Percentiles rank a stretch among this genome's conserved stretches.
Conservation (phyloP, 1,140 invertebrate genomes). For the Chlorops oryzae region DNA sequence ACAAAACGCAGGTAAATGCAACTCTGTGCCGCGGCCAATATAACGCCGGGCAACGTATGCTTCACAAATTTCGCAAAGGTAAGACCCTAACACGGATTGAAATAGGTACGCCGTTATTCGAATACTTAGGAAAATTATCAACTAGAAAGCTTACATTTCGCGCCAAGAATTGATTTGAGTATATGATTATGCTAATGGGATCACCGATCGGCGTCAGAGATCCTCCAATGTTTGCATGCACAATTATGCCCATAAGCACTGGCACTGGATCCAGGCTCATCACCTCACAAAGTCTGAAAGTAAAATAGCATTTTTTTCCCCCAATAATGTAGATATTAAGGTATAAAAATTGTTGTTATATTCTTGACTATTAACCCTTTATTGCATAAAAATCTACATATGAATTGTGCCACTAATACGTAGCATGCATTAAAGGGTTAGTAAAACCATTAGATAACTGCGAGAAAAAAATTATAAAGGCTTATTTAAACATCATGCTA, state of each 20-base stretch:
- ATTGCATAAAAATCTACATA: no score
- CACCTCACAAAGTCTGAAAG: slow-evolving; percentile 73
- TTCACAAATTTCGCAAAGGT: slow-evolving; percentile 62
- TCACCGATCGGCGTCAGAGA: slow-evolving; percentile 73
- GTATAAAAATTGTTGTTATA: no score
- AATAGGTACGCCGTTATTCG: not conserved
- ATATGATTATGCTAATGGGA: slow-evolving; percentile 77
- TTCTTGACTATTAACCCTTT: no score
- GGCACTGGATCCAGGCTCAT: slow-evolving; percentile 71
- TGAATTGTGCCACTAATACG: no score
- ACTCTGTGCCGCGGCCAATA: slow-evolving; percentile 55
- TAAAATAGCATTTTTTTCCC: no score
- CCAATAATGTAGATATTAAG: no score
- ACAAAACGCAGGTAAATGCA: slow-evolving; percentile 58
- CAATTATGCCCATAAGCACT: slow-evolving; percentile 62
- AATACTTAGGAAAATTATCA: not conserved
- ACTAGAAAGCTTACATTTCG: slow-evolving; percentile 49
- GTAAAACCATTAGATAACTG: no score
- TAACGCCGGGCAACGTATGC: slow-evolving; percentile 63
- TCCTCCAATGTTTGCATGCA: slow-evolving; percentile 76
- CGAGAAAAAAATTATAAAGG: no score
- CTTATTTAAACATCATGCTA: no score
- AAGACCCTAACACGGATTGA: slow-evolving; percentile 55
- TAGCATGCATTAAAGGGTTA: no score
- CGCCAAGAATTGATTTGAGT: slow-evolving; percentile 60